Base-by-base conservation (phyloP, 2,113 vertebrate genomes). In the Dipodomys stephensi region DNA sequence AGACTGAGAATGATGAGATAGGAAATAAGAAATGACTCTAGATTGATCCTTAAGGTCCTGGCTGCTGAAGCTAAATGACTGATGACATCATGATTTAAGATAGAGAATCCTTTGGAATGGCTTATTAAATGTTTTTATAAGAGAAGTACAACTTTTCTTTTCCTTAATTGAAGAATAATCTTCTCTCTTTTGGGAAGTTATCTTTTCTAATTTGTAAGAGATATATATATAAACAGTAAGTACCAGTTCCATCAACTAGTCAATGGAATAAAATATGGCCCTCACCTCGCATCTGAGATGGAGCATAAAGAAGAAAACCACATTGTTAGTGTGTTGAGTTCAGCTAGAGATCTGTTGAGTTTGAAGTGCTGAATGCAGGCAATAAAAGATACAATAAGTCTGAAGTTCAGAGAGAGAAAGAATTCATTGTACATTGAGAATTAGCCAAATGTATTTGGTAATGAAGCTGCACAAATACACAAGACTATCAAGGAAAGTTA, bases 131-230 rank as follows among this genome's bases (percentile, higher is more conserved):
- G 72, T 86, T 80, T 80, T 65, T 22, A 72, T 44, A 44, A 60
- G 32, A 22, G 20, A 89, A 84, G 27, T 2, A 20, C 64, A 57
- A 62, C 35, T 46, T 78, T 89, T 83, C 60, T 32, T 49, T 91
- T 77, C 18, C 57, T 68, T 83, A 46, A 71, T 44, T 83, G n/a
- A 86, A 86, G 67, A 91, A 60, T 57, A 4, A 23, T 18, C 72
- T 80, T 88, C 22, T 86, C 6, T 76, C n/a, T 67, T 94, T 88
- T 67, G 18, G 64, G 90, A 92, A 92, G 46, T 81, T 46, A 92
- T 67, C 39, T 15, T 65, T 89, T 71, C 16, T 69, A 80, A 28
- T 83, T 68, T 65, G 7, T 69, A 49, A 7, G 39, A 39, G 3
- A 39, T 39, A 39, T 39, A 39, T 39, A 39, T 39, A 39, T 39